A percentile compares a stretch with the other conserved stretches of the same genome.
Evolutionary conservation across 2,797 vertebrate genomes (phyloP).

Genomic region (Rhinatrema bivittatum): DNA sequence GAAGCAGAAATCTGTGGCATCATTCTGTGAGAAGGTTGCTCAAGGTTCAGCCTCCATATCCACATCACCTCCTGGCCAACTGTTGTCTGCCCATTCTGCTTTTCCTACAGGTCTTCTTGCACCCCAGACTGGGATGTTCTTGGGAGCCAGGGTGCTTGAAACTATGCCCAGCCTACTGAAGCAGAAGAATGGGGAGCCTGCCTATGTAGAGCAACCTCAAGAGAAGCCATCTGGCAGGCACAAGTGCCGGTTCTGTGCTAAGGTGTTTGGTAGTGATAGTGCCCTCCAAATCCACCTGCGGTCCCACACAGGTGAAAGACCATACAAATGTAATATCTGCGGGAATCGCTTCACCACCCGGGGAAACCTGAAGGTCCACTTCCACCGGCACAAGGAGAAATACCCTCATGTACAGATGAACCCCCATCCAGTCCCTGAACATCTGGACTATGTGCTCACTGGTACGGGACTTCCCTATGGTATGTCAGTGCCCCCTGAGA

Average conservation of each 20-base stretch:
- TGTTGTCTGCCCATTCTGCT: conserved; percentile 11
- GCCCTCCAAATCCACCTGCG: conserved; percentile 85
- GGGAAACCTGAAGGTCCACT: conserved; percentile 87
- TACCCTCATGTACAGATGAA: conserved; percentile 85
- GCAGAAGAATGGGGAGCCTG: conserved; percentile 39
- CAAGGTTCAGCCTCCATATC: conserved; percentile 7
- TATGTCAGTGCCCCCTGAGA: conserved; percentile 52
- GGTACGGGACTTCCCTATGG: conserved; percentile 50
- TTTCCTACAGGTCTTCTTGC: conserved; percentile 25
- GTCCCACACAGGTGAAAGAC: conserved; percentile 84
- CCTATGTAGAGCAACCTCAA: conserved; percentile 31
- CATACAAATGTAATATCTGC: conserved; percentile 85
- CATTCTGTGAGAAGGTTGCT: conserved; percentile 8
- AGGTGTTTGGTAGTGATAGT: conserved; percentile 82
- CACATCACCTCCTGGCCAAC: background rate
- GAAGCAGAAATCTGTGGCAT: conserved; percentile 10
- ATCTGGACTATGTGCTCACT: conserved; percentile 63
- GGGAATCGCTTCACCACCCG: conserved; percentile 85
- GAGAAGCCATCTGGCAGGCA: conserved; percentile 56
- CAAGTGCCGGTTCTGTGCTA: conserved; percentile 80
- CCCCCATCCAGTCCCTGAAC: conserved; percentile 74
- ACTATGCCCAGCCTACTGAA: conserved; percentile 40
- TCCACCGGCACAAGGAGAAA: conserved; percentile 81
- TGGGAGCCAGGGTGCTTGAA: conserved; percentile 60
- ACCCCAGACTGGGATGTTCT: conserved; percentile 58